Conservation (phyloP, 2,113 vertebrate species). For the Silurus glanis region DNA sequence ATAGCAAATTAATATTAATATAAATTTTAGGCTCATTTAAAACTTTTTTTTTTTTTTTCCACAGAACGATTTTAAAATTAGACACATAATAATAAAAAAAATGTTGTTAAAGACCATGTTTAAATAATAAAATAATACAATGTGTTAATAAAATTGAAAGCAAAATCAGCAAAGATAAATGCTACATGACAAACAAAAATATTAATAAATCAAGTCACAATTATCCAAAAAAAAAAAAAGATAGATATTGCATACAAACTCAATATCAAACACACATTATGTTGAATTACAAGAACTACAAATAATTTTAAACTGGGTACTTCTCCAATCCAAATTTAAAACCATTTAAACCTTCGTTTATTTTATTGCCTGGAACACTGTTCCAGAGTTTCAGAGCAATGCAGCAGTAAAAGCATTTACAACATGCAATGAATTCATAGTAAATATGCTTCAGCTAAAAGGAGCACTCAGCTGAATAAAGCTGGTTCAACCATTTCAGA, state of each 20-base stretch:
- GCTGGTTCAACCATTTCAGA: neutral
- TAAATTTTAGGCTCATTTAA: too few relatives aligned
- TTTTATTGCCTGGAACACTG: neutral
- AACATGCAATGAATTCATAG: neutral
- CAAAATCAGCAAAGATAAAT: neutral
- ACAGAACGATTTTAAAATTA: too few relatives aligned
- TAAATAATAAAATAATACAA: neutral
- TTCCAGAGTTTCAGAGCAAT: neutral
- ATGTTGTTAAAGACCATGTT: too few relatives aligned
- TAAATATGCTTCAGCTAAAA: neutral
- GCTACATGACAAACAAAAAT: neutral
- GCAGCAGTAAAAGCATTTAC: neutral
- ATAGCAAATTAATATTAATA: too few relatives aligned
- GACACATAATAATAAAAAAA: neutral
- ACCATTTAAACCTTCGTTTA: neutral
- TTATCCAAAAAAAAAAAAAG: neutral
- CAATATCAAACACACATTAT: neutral
- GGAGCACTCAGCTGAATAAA: neutral
- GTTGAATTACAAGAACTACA: neutral
- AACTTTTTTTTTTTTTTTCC: too few relatives aligned
- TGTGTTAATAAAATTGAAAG: neutral
- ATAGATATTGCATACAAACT: neutral
- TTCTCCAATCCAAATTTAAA: neutral
- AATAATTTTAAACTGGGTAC: neutral
- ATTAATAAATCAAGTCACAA: neutral